Evolutionary conservation across 2,113 vertebrate species (phyloP).

Genomic region (Nothoprocta perdicaria): DNA sequence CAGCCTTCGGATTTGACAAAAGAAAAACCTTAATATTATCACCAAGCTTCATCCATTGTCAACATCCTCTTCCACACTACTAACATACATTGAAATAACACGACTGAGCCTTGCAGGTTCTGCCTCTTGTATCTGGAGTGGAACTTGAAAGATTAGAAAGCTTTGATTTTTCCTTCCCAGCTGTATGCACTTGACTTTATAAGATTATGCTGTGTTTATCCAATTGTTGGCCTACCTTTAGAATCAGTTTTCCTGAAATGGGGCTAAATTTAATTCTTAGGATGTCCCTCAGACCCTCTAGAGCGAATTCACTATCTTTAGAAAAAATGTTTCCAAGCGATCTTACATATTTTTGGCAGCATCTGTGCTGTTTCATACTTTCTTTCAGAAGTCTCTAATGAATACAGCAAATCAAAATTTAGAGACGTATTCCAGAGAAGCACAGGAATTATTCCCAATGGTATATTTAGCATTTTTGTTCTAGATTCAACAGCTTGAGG

Average conservation of each 20-base stretch:
- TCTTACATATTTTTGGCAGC: background rate
- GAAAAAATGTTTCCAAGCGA: slow-evolving; percentile 16
- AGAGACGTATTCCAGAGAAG: slow-evolving; percentile 11
- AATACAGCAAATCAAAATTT: background rate
- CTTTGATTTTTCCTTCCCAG: background rate
- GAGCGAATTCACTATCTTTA: slow-evolving; percentile 25
- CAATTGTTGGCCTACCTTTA: slow-evolving; percentile 1
- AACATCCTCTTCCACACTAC: background rate
- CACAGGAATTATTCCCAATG: slow-evolving; percentile 31
- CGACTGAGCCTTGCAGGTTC: background rate
- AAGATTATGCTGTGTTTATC: slow-evolving; percentile 9
- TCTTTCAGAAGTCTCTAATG: slow-evolving; percentile 30
- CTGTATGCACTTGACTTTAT: background rate
- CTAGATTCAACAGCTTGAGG: slow-evolving; percentile 47
- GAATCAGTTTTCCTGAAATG: slow-evolving; percentile 5
- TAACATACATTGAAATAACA: background rate
- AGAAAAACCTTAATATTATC: background rate
- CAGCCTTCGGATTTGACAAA: background rate
- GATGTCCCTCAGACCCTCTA: background rate
- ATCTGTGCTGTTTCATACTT: background rate
- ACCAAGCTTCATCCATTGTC: background rate
- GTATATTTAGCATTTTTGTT: slow-evolving; percentile 28
- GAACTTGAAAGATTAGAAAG: background rate
- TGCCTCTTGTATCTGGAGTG: background rate
- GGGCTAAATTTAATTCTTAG: background rate